A percentile compares a stretch with the other conserved stretches of the same genome.
These are phyloP conservation scores for Leptinotarsa tumamoca DNA, from an alignment of 2,888 invertebrate genomes.

Conservation along the genomic window DNA sequence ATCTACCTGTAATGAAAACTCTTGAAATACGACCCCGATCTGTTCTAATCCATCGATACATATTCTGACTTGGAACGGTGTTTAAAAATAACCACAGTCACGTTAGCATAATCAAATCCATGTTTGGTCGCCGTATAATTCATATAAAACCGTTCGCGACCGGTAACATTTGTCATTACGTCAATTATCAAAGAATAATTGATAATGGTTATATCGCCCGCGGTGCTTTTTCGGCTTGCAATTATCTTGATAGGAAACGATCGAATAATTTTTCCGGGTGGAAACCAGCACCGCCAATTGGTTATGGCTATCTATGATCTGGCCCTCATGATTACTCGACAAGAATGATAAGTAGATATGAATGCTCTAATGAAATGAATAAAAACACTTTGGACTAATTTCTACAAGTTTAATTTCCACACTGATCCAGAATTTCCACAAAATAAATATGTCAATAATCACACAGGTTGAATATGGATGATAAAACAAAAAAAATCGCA, in stretches of 20 bases:
- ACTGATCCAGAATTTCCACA: too few relatives aligned
- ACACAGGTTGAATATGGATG: too few relatives aligned
- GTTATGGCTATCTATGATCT: too few relatives aligned
- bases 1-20: too few relatives aligned
- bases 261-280: neutral
- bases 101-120: constrained; percentile 15
- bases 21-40: neutral
- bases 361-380: too few relatives aligned
- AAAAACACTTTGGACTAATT: too few relatives aligned
- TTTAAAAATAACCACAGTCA: constrained; percentile 12
- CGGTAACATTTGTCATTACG: constrained; percentile 22
- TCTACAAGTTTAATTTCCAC: too few relatives aligned
- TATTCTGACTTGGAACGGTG: constrained; percentile 8
- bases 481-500: too few relatives aligned
- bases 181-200: constrained; percentile 24
- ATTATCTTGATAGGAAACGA: constrained; percentile 13
- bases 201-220: constrained; percentile 24
- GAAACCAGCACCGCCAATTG: neutral
- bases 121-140: constrained; percentile 17
- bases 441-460: too few relatives aligned
- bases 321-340: too few relatives aligned
- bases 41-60: neutral
- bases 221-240: neutral
- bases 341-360: too few relatives aligned
- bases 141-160: neutral